Base-by-base conservation (phyloP, 2,888 invertebrate genomes). In the Dendrolimus houi region DNA sequence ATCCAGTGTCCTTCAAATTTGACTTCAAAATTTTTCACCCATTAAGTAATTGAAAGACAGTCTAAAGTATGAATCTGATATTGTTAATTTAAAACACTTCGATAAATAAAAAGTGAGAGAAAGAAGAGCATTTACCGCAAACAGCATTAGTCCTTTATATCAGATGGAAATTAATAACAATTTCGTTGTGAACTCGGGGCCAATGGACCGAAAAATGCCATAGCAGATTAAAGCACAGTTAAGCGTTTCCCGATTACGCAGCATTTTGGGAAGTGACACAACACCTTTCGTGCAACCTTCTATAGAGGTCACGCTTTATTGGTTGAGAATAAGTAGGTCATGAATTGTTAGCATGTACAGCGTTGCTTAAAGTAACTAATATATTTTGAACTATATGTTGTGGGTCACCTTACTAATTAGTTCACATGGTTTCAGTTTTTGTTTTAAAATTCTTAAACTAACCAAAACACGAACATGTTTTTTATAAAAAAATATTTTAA, bases 141-240 rank as follows among this genome's bases (percentile, higher is more conserved):
- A 14, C 53, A 6, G 29, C 52, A 9, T 52, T 55, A 52, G 17
- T 55, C 9, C 53, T 14, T n/a, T 7, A 17, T 57, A 57, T 57
- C 57, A 54, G 57, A 57, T 57, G 29, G 40, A 57, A 57, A 57
- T 57, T 57, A 57, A 54, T 57, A 54, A 57, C 54, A 52, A 47
- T 52, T 54, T 57, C 57, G 52, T 54, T 53, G 58, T 53, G 52
- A 53, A 55, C 53, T 58, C 58, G 52, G 55, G 64, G 60, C 62
- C 69, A 67, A 70, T 72, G 64, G 62, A 66, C 62, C 64, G 67
- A 69, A 69, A 73, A 77, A 71, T 69, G 68, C 64, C 70, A 69
- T 65, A 62, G 64, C 61, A 64, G 66, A 72, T 77, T 75, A 74
- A 63, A 47, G 64, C 58, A 29, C 62, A 62, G 67, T 68, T 68